Evolutionary conservation across 2,113 vertebrate genomes (phyloP).

Genomic region (Empidonax alnorum): DNA sequence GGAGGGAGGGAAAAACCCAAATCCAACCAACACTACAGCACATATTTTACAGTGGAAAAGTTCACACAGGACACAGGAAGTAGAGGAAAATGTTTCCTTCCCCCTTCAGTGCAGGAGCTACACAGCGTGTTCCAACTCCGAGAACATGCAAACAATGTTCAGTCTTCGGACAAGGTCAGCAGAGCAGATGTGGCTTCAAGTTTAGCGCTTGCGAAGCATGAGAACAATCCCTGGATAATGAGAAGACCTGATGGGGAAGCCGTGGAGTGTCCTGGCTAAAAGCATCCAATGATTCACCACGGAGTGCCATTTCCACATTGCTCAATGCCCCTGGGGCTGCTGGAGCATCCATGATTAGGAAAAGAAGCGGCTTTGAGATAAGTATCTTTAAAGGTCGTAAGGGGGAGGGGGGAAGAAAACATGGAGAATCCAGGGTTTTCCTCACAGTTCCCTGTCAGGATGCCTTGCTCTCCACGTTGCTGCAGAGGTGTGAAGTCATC

Average conservation of each 20-base stretch:
- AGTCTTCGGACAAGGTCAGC: slow-evolving; percentile 19
- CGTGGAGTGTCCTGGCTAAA: not conserved
- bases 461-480: not conserved
- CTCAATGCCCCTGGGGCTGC: slow-evolving; percentile 35
- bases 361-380: not conserved
- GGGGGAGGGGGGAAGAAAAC: not conserved
- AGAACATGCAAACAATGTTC: slow-evolving; percentile 19
- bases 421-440: not conserved
- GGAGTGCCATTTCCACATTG: slow-evolving; percentile 15
- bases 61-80: slow-evolving; percentile 55
- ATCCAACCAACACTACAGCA: not conserved
- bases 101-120: not conserved
- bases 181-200: slow-evolving; percentile 54
- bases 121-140: not conserved
- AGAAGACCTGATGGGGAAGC: slow-evolving; percentile 51
- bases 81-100: slow-evolving; percentile 32
- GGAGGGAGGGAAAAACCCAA: too few relatives aligned
- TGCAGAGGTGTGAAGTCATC: not conserved
- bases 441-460: not conserved
- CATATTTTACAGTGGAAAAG: not conserved
- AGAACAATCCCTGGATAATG: slow-evolving; percentile 59
- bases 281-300: not conserved
- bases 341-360: not conserved
- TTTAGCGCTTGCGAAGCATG: not conserved
- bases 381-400: not conserved